Base-by-base conservation (phyloP, 2,797 vertebrate species). In the Leptatherina wallacei region DNA sequence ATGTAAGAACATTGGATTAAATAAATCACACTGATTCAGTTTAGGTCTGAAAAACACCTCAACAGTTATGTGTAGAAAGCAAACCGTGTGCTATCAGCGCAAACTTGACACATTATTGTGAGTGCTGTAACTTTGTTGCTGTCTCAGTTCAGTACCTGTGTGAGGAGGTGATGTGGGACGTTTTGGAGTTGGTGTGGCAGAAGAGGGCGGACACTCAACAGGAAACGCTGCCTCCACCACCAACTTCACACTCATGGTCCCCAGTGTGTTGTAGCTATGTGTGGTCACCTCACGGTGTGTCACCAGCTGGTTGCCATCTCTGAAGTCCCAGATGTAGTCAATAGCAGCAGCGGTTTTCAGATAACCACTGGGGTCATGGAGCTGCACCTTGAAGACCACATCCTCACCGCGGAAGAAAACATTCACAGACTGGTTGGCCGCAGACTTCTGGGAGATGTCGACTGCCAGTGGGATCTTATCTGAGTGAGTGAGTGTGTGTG, bases 291-390 rank as follows among this genome's bases (percentile, higher is more conserved):
- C 77, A 0, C 93, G 96, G 78, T 97, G 96, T 30, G 94, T 96
- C 13, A 96, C 94, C 77, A 94, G 89, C 71, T 95, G 92, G 87
- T 94, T 92, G 47, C 96, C 97, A 18, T 99, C 98, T 32, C 92
- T 94, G 0, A 97, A 99, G 79, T 96, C 94, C 98, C 98, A 99
- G 67, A 95, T 95, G 89, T 95, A 99, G 82, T 94, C 91, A 40
- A 99, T 85, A 44, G 92, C 77, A 38, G 91, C 82, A 0, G 97
- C 96, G 1, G 90, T 91, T 59, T 95, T 96, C 55, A 99, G 94
- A 72, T 97, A 99, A 69, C 94, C 71, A 49, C 96, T 97, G 77
- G 98, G 98, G 80, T 99, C 98, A 0, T 99, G 97, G 49, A 98
- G 81, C 70, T 91, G 89, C 63, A 96, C 96, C 3, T 90, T 86